Evolutionary conservation across 2,888 invertebrate genomes (phyloP).

Genomic region (Platycheirus rosarum): DNA sequence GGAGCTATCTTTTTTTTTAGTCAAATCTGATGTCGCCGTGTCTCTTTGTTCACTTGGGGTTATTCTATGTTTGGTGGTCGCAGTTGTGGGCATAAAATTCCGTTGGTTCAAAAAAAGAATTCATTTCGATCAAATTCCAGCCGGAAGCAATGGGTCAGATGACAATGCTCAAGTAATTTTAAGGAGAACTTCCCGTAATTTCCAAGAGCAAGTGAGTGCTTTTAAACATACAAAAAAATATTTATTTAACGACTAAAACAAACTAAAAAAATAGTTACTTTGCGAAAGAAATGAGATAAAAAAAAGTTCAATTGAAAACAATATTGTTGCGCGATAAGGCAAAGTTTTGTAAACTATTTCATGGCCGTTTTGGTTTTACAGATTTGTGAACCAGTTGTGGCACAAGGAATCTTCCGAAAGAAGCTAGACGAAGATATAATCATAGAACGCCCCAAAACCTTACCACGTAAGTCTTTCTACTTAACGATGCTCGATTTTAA

Average conservation of each 20-base stretch:
- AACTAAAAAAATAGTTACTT: no score
- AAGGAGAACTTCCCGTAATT: constrained; percentile 56
- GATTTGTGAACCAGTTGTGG: constrained; percentile 78
- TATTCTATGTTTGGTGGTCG: constrained; percentile 78
- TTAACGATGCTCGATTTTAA: neutral
- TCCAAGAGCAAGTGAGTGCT: constrained; percentile 67
- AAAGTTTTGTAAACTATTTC: constrained; percentile 20
- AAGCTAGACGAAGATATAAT: constrained; percentile 79
- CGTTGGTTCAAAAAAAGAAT: constrained; percentile 83
- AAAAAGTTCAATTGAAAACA: constrained; percentile 54
- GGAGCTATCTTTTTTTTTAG: constrained; percentile 29
- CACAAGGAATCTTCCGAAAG: constrained; percentile 80
- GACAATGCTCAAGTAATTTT: constrained; percentile 52
- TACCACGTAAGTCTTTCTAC: constrained; percentile 78
- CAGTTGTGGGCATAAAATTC: constrained; percentile 82
- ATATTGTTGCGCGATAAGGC: constrained; percentile 47
- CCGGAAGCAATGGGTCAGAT: constrained; percentile 69
- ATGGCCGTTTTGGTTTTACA: constrained; percentile 68
- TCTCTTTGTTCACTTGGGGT: constrained; percentile 63
- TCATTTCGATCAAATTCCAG: constrained; percentile 77
- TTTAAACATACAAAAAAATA: neutral
- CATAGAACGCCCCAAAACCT: constrained; percentile 77
- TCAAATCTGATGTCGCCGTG: constrained; percentile 48
- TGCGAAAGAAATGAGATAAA: no score
- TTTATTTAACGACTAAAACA: neutral